Evolutionary conservation across 2,797 vertebrate species (phyloP), one percentile per base, ranked within the genome.

Genomic region (Podargus strigoides): DNA sequence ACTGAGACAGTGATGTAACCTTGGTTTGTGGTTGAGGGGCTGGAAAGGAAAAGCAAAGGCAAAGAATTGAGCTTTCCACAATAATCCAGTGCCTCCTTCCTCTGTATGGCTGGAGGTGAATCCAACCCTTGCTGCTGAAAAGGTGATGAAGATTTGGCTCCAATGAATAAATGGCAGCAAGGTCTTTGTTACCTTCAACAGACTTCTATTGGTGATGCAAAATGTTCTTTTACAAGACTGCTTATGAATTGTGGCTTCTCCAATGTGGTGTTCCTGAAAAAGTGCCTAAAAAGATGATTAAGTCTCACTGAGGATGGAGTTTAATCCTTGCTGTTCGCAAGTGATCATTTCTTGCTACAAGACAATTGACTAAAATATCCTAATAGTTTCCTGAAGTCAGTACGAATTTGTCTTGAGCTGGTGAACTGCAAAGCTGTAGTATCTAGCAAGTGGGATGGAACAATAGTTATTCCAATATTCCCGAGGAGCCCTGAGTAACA

Each of bases 351-450:
- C 63, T 68, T 89, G 76, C 85, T 78, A 44, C 28, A 69, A 70
- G 64, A 58, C 78, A 79, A 36, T 39, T 52, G 58, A 39, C 69
- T 90, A 72, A 86, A 89, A 73, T 69, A 60, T 41, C 59, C 67
- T 60, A 34, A 50, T n/a, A 68, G 60, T 62, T 94, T 97, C 95
- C 82, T 92, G 94, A 90, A 95, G 90, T 94, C 95, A 88, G 44
- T 66, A 56, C n/a, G 62, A 41, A 76, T 94, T 96, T 85, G 46
- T 89, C 59, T 34, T 85, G 75, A 90, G 72, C 67, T 67, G 42
- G 50, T 87, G 66, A 94, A 87, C 49, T 74, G 19, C 60, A 64
- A 81, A 85, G 44, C 37, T 77, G 44, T 66, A 28, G 56, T 49
- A 34, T 56, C 56, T 55, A 75, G 86, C n/a, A 37, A 64, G 56